phyloP scores from a whole-genome alignment of 1,140 invertebrate genomes.

The Cyclina sinensis region DNA sequence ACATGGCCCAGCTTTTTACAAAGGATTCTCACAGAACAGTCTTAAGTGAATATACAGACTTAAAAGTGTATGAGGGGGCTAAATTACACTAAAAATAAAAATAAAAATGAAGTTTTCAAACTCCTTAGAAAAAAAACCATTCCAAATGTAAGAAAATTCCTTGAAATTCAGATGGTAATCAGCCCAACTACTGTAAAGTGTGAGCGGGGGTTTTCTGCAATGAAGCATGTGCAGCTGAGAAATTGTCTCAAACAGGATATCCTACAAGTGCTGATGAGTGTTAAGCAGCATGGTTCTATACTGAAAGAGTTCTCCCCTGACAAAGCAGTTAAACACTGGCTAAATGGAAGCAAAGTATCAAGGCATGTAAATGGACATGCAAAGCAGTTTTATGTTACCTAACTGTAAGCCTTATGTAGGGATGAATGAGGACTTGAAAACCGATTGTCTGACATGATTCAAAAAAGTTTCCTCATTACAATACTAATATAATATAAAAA shows the following conservation, averaged over 20 bases:
- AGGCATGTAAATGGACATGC: not conserved
- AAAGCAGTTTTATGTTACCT: not conserved
- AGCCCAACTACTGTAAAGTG: slow-evolving; percentile 12
- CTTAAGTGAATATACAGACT: not conserved
- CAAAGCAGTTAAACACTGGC: not conserved
- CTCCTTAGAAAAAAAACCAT: slow-evolving; percentile 6
- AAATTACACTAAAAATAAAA: not conserved
- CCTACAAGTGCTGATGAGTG: not conserved
- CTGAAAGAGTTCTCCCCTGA: not conserved
- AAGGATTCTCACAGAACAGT: not conserved
- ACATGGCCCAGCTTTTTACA: not conserved
- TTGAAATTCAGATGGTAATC: not conserved
- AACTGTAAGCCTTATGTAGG: too few relatives aligned
- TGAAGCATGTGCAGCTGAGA: not conserved
- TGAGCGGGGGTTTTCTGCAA: slow-evolving; percentile 1
- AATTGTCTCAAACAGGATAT: not conserved
- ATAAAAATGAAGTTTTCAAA: not conserved
- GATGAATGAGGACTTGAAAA: too few relatives aligned
- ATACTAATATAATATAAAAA: too few relatives aligned
- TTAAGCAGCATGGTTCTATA: not conserved
- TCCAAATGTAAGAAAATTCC: too few relatives aligned
- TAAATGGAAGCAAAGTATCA: not conserved
- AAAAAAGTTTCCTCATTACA: too few relatives aligned
- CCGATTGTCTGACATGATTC: too few relatives aligned
- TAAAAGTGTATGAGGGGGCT: not conserved